These are phyloP conservation scores for Lycia hirtaria DNA, from an alignment of 2,888 invertebrate genomes.

Conservation along the genomic window DNA sequence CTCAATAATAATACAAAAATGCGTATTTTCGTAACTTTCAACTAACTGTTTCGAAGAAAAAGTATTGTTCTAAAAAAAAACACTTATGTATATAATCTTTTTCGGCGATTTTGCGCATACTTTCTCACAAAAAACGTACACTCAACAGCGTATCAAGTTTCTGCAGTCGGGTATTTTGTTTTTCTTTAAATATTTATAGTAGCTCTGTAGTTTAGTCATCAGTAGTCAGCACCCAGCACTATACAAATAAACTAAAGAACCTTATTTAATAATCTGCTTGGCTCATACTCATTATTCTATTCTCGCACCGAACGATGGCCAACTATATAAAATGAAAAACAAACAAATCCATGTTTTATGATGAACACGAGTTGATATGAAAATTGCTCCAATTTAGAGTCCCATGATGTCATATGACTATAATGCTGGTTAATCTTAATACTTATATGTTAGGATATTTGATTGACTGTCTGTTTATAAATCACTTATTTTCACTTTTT, in stretches of 20 bases:
- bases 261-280: slow-evolving; percentile 24
- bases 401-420: slow-evolving; percentile 65
- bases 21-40: too few relatives aligned
- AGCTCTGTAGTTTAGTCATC: not conserved
- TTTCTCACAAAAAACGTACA: too few relatives aligned
- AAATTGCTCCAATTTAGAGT: slow-evolving; percentile 76
- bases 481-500: not conserved
- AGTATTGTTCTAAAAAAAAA: too few relatives aligned
- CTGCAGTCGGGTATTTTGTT: too few relatives aligned
- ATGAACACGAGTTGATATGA: slow-evolving; percentile 71
- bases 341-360: slow-evolving; percentile 75
- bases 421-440: slow-evolving; percentile 9
- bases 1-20: too few relatives aligned
- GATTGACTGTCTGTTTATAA: slow-evolving; percentile 14
- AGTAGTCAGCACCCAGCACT: not conserved
- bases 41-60: too few relatives aligned
- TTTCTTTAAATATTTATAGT: not conserved
- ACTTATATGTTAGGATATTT: slow-evolving; percentile 2
- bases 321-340: slow-evolving; percentile 59
- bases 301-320: slow-evolving; percentile 46
- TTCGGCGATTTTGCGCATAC: too few relatives aligned
- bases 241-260: slow-evolving; percentile 2
- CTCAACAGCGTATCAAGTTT: too few relatives aligned
- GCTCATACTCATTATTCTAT: slow-evolving; percentile 24
- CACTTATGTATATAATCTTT: too few relatives aligned